These are phyloP conservation scores for Chromobotia macracanthus DNA, from an alignment of 2,797 vertebrate genomes.

Conservation along the genomic window DNA sequence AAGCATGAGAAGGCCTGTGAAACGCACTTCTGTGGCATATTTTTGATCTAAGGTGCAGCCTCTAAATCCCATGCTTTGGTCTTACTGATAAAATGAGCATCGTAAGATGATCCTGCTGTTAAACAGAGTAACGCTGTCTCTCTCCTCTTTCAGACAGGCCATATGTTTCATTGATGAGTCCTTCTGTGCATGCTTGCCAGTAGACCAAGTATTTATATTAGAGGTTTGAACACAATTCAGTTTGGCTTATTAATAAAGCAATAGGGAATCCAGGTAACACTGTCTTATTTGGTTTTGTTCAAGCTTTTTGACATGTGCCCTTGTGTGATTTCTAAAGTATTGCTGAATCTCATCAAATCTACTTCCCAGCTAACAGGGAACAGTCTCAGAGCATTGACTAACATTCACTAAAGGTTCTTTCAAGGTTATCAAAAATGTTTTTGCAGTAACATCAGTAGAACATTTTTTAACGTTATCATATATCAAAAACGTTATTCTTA, in stretches of 20 bases:
- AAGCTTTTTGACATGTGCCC: conserved; percentile 33
- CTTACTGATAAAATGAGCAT: not conserved
- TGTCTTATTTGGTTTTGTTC: conserved; percentile 13
- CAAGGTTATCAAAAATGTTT: no score
- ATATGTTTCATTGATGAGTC: conserved; percentile 28
- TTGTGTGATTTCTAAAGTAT: conserved; percentile 20
- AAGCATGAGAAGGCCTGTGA: not conserved
- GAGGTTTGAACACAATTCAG: conserved; percentile 29
- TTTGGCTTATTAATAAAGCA: conserved; percentile 44
- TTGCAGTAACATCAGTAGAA: no score
- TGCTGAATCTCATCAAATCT: not conserved
- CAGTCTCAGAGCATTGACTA: no score
- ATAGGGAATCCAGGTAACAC: conserved; percentile 7
- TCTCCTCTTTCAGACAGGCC: conserved; percentile 31
- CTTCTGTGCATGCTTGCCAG: conserved; percentile 17
- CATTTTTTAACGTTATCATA: no score
- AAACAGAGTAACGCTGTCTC: conserved; percentile 14
- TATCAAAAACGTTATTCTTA: no score
- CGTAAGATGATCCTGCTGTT: conserved; percentile 25
- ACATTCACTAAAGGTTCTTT: no score
- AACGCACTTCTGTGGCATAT: no score
- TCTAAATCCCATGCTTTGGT: conserved; percentile 17
- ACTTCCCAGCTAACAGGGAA: not conserved
- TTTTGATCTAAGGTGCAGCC: not conserved
- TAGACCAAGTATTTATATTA: conserved; percentile 35